Conservation (phyloP, 1,140 invertebrate species). For the Eumeta japonica region DNA sequence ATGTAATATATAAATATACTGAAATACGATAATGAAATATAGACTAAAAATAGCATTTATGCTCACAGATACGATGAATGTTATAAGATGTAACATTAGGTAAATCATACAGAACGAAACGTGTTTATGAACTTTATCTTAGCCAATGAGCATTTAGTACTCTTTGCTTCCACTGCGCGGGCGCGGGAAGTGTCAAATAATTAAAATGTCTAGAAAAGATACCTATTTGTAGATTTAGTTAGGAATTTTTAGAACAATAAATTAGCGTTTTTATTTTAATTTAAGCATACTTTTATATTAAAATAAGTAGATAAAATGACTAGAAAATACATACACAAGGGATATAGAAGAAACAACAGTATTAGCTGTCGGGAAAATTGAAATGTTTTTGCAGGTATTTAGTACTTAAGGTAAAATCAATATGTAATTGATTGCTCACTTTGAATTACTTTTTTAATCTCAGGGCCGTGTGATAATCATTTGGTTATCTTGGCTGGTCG, state of each 20-base stretch:
- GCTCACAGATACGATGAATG: no score
- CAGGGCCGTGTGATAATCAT: conserved; percentile 55
- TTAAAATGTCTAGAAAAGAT: not conserved
- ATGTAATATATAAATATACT: no score
- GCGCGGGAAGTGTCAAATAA: not conserved
- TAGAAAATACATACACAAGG: conserved; percentile 22
- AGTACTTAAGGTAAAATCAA: conserved; percentile 18
- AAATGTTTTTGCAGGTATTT: conserved; percentile 53
- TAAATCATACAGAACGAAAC: no score
- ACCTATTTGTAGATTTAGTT: not conserved
- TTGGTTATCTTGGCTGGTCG: conserved; percentile 57
- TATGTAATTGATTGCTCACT: conserved; percentile 8
- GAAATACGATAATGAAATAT: no score
- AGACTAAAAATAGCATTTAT: no score
- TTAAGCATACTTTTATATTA: no score
- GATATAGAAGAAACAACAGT: conserved; percentile 38
- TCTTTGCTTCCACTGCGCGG: no score
- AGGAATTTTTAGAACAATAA: not conserved
- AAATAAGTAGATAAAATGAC: conserved; percentile 37
- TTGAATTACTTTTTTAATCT: conserved; percentile 21
- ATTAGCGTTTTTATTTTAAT: no score
- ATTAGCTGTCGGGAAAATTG: conserved; percentile 40
- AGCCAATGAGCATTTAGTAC: no score
- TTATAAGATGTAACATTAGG: no score
- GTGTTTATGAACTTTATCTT: no score